Evolutionary conservation across 2,113 vertebrate species (phyloP).

Genomic region (Aptenodytes patagonicus): DNA sequence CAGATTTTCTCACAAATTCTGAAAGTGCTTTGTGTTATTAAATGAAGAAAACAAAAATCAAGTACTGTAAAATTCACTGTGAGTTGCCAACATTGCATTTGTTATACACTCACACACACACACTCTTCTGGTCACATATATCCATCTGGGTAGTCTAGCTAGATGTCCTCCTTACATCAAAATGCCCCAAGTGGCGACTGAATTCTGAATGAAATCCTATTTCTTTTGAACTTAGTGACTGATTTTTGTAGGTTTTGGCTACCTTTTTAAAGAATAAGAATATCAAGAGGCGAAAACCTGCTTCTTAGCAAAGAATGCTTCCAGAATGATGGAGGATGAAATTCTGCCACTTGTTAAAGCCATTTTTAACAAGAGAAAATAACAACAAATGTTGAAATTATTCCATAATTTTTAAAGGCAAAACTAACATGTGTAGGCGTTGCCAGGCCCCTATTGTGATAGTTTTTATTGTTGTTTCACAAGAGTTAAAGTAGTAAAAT

Average conservation of each 20-base stretch:
- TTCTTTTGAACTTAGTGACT: background rate
- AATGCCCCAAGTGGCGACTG: background rate
- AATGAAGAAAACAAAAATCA: background rate
- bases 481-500: background rate
- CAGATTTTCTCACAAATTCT: background rate
- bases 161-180: background rate
- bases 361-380: background rate
- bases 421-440: background rate
- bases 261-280: background rate
- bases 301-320: background rate
- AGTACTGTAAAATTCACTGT: background rate
- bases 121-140: background rate
- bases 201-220: background rate
- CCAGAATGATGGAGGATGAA: background rate
- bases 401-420: background rate
- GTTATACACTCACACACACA: background rate
- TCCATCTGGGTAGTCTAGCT: background rate
- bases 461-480: background rate
- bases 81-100: background rate
- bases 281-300: background rate
- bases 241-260: background rate
- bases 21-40: background rate
- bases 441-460: background rate
- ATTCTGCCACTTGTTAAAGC: background rate
- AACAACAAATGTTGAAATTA: background rate